Base-by-base conservation (phyloP, 2,797 vertebrate genomes). In the Parambassis ranga region DNA sequence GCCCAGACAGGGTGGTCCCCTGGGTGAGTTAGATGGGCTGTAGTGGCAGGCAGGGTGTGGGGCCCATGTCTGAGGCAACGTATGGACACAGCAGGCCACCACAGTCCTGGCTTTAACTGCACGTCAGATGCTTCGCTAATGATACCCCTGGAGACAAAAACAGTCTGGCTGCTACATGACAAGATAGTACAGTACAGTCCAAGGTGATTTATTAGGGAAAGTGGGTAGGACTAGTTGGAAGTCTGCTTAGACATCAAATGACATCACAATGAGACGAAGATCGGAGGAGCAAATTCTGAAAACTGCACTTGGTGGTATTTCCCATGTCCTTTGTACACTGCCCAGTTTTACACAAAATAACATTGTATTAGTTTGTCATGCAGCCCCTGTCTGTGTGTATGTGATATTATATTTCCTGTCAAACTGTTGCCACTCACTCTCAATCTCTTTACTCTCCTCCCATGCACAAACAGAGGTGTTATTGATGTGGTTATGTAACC, bases 91-190 rank as follows among this genome's bases (percentile, higher is more conserved):
- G 28, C 30, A 15, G 48, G 32, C 46, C 69, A 56, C 67, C 55
- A n/a, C 35, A 60, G 80, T 64, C 71, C 43, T 39, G 61, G 67
- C 83, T 85, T 56, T 75, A 86, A 75, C 52, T 38, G 77, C 76
- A 75, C 77, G 75, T 71, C 37, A 30, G 71, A 85, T 81, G 65
- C 37, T 2, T 36, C 28, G 32, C 83, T 91, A 91, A 91, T 91
- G 88, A 90, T 64, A 67, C 75, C 89, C 73, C 83, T 15, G 35
- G 88, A 84, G 86, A 90, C 69, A 1, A 1, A 37, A 57, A 46
- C 70, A 75, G 83, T 72, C 74, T 81, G 78, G 74, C 72, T 80
- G 68, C 68, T 57, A 62, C 57, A 67, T 64, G 76, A 67, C 65
- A 70, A 61, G 75, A 80, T 55, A n/a, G 73, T 53, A 32, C 57